A percentile compares a stretch with the other conserved stretches of the same genome.
Evolutionary conservation across 2,113 vertebrate species (phyloP).

Genomic region (Lepus timidus): DNA sequence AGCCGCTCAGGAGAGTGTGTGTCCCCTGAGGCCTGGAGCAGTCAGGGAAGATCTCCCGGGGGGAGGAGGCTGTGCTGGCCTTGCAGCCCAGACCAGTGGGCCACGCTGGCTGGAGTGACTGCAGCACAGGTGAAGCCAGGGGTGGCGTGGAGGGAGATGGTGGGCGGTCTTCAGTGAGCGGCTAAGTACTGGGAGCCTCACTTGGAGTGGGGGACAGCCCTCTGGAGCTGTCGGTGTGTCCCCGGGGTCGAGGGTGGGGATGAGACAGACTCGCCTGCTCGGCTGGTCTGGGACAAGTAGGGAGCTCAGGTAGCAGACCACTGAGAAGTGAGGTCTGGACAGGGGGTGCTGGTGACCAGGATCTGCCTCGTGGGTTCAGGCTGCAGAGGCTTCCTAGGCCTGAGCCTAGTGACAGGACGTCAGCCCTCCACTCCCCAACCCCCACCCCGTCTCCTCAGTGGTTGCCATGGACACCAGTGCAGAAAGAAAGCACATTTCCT

Average conservation of each 20-base stretch:
- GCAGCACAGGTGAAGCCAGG: too few species aligned
- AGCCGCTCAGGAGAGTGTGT: background rate
- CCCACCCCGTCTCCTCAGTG: rapidly evolving
- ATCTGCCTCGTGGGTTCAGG: background rate
- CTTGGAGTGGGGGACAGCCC: rapidly evolving
- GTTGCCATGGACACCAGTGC: background rate
- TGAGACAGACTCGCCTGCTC: rapidly evolving
- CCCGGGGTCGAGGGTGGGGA: background rate
- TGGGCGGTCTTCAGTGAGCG: rapidly evolving
- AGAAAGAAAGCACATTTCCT: background rate
- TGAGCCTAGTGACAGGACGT: background rate
- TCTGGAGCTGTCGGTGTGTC: too few species aligned
- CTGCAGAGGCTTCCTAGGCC: background rate
- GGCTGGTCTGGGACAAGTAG: background rate
- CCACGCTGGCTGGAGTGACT: rapidly evolving
- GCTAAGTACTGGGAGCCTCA: background rate
- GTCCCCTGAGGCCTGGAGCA: too few species aligned
- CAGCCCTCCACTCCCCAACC: rapidly evolving
- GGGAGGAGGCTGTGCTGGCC: background rate
- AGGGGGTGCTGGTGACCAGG: background rate
- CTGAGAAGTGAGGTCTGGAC: too few species aligned
- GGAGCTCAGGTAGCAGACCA: background rate
- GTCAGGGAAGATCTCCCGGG: background rate
- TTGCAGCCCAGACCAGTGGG: background rate
- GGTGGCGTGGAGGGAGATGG: rapidly evolving